Conservation (phyloP, 2,888 invertebrate genomes). For the Prosapia bicincta region DNA sequence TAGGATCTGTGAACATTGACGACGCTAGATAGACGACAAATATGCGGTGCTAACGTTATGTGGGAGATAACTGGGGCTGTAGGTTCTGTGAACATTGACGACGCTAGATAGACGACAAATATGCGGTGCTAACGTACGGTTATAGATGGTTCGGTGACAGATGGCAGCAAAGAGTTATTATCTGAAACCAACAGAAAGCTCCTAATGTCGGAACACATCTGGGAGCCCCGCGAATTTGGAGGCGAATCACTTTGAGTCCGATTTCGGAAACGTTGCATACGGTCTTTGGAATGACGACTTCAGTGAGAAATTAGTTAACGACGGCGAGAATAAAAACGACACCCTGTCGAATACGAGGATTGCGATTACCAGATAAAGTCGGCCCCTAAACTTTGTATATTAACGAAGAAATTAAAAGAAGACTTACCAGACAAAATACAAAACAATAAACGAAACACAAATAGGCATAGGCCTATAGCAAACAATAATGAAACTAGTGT, state of each 20-base stretch:
- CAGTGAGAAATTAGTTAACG: constrained; percentile 6
- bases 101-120: constrained; percentile 19
- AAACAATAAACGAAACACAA: constrained; percentile 41
- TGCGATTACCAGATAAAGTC: constrained; percentile 71
- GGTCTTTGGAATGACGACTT: constrained; percentile 37
- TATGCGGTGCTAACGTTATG: constrained; percentile 5
- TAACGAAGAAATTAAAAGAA: constrained; percentile 65
- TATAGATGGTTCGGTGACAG: constrained; percentile 4
- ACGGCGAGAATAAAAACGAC: constrained; percentile 14
- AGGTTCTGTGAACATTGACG: neutral
- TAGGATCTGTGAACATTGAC: neutral
- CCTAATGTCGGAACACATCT: constrained; percentile 27
- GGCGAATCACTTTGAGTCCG: constrained; percentile 39
- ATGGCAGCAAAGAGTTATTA: constrained; percentile 5
- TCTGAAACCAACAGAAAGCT: constrained; percentile 10
- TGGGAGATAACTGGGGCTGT: constrained; percentile 22
- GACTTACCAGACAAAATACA: constrained; percentile 42
- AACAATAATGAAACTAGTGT: constrained; percentile 15
- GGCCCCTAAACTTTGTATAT: constrained; percentile 62
- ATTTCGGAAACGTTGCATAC: constrained; percentile 39
- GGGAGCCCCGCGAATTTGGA: constrained; percentile 38
- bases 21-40: constrained; percentile 14
- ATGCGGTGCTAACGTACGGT: constrained; percentile 15
- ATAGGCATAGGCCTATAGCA: constrained; percentile 52
- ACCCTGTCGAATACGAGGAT: constrained; percentile 49